Percentiles rank a stretch among this genome's conserved stretches.
Conservation (phyloP, 2,797 vertebrate genomes). For the Diceros bicornis region DNA sequence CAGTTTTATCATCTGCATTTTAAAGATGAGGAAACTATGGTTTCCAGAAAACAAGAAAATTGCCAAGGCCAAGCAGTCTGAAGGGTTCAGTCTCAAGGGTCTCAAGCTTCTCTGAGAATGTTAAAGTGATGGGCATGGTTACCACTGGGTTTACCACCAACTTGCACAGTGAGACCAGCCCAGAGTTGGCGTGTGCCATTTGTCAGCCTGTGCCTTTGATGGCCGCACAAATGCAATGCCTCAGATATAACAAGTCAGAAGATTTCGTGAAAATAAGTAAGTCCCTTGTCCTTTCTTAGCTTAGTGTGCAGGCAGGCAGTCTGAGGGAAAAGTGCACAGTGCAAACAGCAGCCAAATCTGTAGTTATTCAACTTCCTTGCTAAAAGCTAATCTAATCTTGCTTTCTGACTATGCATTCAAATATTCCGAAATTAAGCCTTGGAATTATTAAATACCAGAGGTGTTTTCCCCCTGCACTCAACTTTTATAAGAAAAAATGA, state of each 20-base stretch:
- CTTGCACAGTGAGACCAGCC: background rate
- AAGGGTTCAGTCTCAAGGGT: background rate
- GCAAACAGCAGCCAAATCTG: background rate
- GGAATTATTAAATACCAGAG: slow-evolving; percentile 33
- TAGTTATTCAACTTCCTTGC: slow-evolving; percentile 42
- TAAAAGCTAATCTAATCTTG: background rate
- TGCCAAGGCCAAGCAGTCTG: background rate
- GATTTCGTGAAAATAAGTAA: background rate
- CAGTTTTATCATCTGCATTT: background rate
- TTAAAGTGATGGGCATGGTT: background rate
- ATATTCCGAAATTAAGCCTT: slow-evolving; percentile 54
- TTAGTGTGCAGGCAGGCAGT: background rate
- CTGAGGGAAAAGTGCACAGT: background rate
- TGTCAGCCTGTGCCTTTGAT: background rate
- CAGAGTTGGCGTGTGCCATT: background rate
- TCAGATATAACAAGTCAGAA: background rate
- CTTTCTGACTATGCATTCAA: background rate
- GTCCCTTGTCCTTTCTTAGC: background rate
- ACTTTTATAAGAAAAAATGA: slow-evolving; percentile 41
- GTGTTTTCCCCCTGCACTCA: background rate
- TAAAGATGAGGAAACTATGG: background rate
- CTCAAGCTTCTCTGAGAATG: background rate
- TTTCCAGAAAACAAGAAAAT: background rate
- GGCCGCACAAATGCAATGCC: background rate
- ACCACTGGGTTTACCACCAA: background rate